Evolutionary conservation across 2,113 vertebrate species (phyloP).

Genomic region (Varanus salvator): DNA sequence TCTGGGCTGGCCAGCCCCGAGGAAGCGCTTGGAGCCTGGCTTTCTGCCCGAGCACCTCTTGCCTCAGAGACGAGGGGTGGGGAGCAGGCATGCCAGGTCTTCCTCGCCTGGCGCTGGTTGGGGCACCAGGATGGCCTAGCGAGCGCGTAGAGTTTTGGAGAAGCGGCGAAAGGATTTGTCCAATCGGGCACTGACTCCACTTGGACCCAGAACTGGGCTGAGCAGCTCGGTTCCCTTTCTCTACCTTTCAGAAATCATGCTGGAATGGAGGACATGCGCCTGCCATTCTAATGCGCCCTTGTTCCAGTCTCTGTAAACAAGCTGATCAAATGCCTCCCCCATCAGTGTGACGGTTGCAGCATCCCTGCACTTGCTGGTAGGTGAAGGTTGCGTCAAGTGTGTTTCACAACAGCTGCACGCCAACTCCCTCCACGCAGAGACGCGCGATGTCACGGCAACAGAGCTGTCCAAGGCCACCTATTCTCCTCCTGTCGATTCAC

Average conservation of each 20-base stretch:
- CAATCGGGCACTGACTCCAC: no score
- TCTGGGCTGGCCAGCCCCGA: neutral
- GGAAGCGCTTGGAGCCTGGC: neutral
- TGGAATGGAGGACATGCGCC: neutral
- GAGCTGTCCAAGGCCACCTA: neutral
- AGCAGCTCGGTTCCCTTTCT: neutral
- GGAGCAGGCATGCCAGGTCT: neutral
- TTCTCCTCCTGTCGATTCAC: neutral
- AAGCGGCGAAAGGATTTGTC: neutral
- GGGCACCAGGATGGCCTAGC: no score
- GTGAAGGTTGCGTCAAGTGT: slow-evolving; percentile 26
- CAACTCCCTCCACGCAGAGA: neutral
- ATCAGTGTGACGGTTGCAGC: neutral
- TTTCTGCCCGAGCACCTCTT: neutral
- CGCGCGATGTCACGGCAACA: neutral
- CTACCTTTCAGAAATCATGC: neutral
- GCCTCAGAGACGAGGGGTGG: neutral
- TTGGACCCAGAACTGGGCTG: neutral
- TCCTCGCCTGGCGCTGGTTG: no score
- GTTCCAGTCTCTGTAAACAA: neutral
- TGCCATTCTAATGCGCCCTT: neutral
- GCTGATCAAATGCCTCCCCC: neutral
- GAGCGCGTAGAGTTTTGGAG: neutral
- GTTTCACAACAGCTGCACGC: neutral
- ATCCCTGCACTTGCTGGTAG: neutral